These are phyloP conservation scores for Pyrochroa serraticornis DNA, from an alignment of 2,888 invertebrate genomes.

Conservation along the genomic window DNA sequence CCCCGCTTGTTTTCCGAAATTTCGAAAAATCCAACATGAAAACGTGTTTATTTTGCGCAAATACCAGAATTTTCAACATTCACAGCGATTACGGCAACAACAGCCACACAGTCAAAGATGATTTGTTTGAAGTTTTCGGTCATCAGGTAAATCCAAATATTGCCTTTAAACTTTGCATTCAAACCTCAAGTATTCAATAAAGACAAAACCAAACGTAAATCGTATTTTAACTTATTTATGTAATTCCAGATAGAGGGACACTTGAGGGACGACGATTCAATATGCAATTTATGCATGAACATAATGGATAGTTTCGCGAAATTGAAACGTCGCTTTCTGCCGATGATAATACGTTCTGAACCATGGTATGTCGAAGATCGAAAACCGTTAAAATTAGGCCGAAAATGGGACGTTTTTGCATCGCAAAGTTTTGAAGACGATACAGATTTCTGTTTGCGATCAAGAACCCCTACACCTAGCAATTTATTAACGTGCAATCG, in stretches of 20 bases:
- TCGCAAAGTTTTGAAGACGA: constrained; percentile 28
- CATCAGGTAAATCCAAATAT: constrained; percentile 30
- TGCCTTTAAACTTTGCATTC: too few species aligned
- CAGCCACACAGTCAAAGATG: constrained; percentile 34
- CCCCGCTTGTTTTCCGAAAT: constrained; percentile 2
- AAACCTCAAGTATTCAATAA: too few species aligned
- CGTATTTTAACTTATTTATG: constrained; percentile 1
- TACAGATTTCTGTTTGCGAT: neutral
- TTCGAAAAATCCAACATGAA: constrained; percentile 8
- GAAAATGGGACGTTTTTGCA: constrained; percentile 32
- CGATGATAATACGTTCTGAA: constrained; percentile 29
- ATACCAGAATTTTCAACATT: constrained; percentile 33
- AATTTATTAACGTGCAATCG: constrained; percentile 15
- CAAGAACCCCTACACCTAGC: constrained; percentile 12
- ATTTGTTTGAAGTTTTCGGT: constrained; percentile 37
- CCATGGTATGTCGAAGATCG: constrained; percentile 15
- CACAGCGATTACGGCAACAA: constrained; percentile 33
- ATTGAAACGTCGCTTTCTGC: constrained; percentile 31
- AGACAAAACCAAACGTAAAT: neutral
- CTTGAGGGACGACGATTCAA: constrained; percentile 28
- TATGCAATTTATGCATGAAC: constrained; percentile 38
- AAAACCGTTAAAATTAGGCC: constrained; percentile 31
- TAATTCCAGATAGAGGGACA: constrained; percentile 28
- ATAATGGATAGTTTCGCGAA: constrained; percentile 37
- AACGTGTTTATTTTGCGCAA: constrained; percentile 37